Base-by-base conservation (phyloP, 2,797 vertebrate genomes). In the Chromobotia macracanthus region DNA sequence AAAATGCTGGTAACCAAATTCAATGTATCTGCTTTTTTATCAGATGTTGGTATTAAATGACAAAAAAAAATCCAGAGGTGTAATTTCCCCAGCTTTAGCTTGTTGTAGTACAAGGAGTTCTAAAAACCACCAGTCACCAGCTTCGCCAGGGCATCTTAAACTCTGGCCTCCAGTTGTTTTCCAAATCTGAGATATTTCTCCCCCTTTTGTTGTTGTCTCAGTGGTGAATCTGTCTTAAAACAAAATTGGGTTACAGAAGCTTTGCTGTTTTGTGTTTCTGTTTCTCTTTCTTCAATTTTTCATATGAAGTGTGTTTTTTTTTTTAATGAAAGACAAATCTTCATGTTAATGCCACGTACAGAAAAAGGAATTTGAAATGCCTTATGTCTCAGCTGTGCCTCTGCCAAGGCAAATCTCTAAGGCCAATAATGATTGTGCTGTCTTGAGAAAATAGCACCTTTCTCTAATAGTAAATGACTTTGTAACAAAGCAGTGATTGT, bases 291-390 rank as follows among this genome's bases (percentile, higher is more conserved):
- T 70, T 50, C 41, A 46, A 25, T 76, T 80, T 73, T 79, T 61
- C 84, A 48, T 72, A 74, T 70, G 87, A 88, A 89, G 87, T 86
- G 85, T 84, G 88, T 87, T 89, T 89, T 91, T 89, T 89, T 92
- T 87, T 87, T 87, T 92, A 93, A 94, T 91, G 87, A 93, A 93
- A 91, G 91, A 88, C 91, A 92, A 90, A 87, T 89, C 90, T 90
- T 89, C 89, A 90, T 87, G 87, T 90, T 85, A 89, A 89, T 91
- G 90, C 89, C 91, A 93, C 89, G 87, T 92, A 91, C 89, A 89
- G 89, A 89, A 88, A 89, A 82, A 89, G 86, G 89, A 91, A 92
- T 93, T 90, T 91, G 82, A 89, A 87, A 89, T 89, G 88, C 83
- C 80, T 80, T 84, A 83, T 80, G 31, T 79, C 55, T 66, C 46